Base-by-base conservation (phyloP, 2,797 vertebrate genomes). In the Chromis chromis region DNA sequence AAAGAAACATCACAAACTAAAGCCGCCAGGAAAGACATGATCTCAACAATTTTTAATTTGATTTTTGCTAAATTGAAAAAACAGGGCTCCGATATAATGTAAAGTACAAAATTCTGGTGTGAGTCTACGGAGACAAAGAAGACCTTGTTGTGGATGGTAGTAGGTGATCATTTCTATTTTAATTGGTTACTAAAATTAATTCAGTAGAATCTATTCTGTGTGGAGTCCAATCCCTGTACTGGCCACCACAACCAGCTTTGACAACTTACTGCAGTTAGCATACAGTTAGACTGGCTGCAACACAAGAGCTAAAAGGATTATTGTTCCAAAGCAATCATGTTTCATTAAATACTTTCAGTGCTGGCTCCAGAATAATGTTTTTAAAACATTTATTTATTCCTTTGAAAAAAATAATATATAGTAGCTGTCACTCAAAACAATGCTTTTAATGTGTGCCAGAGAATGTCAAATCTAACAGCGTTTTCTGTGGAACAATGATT, bases 401-500 rank as follows among this genome's bases (percentile, higher is more conserved):
- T 12, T 36, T 36, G 33, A 10, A 36, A 31, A 31, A 31, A 8
- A 31, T 25, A 31, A 31, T 7, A 31, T 11, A 36, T 36, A 36
- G 33, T 10, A 36, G 33, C 33, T 11, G 33, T 12, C 10, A 10
- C 33, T 36, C 33, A 36, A 36, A 64, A 48, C 42, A 22, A 4
- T 61, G 9, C 27, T 56, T 58, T 67, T 21, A 24, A 24, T 54
- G 27, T 40, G 31, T 19, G 31, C 6, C n/a, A 14, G 27, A 60
- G 31, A 2, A 24, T 21, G 21, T 25, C 14, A 49, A 52, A 52
- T 42, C 14, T 4, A 52, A 46, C 19, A 17, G 60, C 25, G 53
- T 64, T 31, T 66, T 11, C 25, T 44, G 2, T 76, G 44, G 33
- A 78, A 49, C 33, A 27, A 31, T 22, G 9, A 12, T 33, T 75